Conservation (phyloP, 2,888 invertebrate species). For the Suillia variegata region DNA sequence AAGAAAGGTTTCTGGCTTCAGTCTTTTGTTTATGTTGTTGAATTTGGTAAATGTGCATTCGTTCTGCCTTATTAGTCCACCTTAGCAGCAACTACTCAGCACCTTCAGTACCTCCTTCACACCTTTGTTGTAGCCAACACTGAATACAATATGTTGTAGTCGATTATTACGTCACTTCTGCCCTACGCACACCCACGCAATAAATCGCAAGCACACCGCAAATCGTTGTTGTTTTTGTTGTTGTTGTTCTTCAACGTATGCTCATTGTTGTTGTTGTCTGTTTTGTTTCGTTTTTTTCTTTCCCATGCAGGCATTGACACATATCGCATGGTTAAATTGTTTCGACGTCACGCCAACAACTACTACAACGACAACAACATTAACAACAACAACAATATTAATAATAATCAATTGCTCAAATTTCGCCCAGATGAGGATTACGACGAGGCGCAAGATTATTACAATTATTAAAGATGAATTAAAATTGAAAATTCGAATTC, state of each 20-base stretch:
- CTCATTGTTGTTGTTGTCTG: conserved; percentile 3
- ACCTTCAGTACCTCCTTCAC: background rate
- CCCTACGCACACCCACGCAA: too few species aligned
- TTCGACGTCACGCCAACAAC: conserved; percentile 56
- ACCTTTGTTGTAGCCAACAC: conserved; percentile 5
- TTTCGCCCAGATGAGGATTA: conserved; percentile 50
- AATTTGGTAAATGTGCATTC: too few species aligned
- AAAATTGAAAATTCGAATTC: too few species aligned
- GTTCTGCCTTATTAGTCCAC: too few species aligned
- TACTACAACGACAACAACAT: too few species aligned
- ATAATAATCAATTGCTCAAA: conserved; percentile 56
- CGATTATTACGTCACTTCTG: background rate
- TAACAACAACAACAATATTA: too few species aligned
- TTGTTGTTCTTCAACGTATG: too few species aligned
- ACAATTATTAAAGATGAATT: background rate
- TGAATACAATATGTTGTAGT: background rate
- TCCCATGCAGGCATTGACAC: conserved; percentile 54
- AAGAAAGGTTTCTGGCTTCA: too few species aligned
- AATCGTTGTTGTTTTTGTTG: too few species aligned
- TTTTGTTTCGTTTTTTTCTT: conserved; percentile 30
- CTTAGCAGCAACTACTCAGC: too few species aligned
- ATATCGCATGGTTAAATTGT: conserved; percentile 58
- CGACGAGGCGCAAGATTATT: conserved; percentile 26
- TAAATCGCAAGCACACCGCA: background rate
- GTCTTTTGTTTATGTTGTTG: too few species aligned